Evolutionary conservation across 2,113 vertebrate species (phyloP), one percentile per base, ranked within the genome.

Genomic region (Dipodomys merriami): DNA sequence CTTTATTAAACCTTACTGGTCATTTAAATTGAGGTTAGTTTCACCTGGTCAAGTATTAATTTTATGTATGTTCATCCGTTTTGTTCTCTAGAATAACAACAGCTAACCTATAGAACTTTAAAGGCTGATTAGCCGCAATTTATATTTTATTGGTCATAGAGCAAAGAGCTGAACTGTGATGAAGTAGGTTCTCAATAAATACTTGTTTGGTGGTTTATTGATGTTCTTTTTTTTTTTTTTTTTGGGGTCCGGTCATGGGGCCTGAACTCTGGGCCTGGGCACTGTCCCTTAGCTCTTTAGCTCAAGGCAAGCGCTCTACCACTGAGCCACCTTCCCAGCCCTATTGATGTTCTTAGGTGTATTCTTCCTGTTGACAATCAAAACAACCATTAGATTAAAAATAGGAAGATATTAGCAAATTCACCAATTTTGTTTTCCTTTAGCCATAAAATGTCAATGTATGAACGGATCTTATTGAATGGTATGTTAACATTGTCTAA

Each of bases 11-110:
- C 91, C 10, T 71, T 79, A 73, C 18, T 79, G 62, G 69, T 44
- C 91, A 69, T 90, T 91, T n/a, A 95, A 79, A 57, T 29, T 62
- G 71, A 95, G 87, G 62, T 90, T 93, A 77, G 33, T 88, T 95
- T 64, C 16, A 33, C 9, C 23, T 87, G 91, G 69, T 84, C 64
- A 95, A 87, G 73, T 91, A 88, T 85, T 81, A 69, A 89, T 81
- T 89, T 57, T 71, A 81, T 35, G 86, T 80, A 35, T 64, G 39
- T 72, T 90, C 12, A 67, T 29, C 86, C 62, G 69, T 86, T 86
- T 88, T 85, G 44, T 77, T 85, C 33, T 49, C 49, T 57, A 92
- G 65, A 96, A 85, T 83, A 74, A 80, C 27, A 35, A 44, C 67
- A 88, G 23, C 19, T 90, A 83, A 93, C 81, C 6, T 68, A 25